These are phyloP conservation scores for Drosophila mettleri DNA, from an alignment of 2,888 invertebrate species.

Conservation along the genomic window DNA sequence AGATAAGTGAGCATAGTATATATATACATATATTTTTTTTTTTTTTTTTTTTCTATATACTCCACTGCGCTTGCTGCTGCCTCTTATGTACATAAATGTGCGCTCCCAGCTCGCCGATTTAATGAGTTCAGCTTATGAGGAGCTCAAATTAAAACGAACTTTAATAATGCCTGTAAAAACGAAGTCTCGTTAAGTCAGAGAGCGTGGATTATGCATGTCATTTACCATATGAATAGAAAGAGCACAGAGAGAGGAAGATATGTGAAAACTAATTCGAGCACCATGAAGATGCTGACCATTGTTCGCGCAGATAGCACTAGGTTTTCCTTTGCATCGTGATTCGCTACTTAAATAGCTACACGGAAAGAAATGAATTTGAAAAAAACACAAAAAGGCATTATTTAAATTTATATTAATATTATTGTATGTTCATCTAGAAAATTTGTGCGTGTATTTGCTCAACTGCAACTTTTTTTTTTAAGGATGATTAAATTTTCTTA, in stretches of 20 bases:
- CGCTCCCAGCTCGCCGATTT: neutral
- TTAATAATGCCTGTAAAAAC: neutral
- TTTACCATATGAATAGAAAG: constrained; percentile 2
- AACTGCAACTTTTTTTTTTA: no score
- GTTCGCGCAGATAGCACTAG: constrained; percentile 19
- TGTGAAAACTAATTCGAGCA: constrained; percentile 5
- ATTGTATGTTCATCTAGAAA: no score
- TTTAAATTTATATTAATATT: no score
- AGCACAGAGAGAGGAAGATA: constrained; percentile 2
- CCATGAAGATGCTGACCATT: constrained; percentile 30
- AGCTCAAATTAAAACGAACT: neutral
- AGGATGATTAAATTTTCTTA: no score
- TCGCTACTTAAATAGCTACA: neutral
- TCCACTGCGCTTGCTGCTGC: no score
- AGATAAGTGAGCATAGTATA: no score
- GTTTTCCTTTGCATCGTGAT: neutral
- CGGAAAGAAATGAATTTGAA: neutral
- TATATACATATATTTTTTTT: no score
- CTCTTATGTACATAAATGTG: neutral
- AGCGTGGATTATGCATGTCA: constrained; percentile 18
- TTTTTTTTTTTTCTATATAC: no score
- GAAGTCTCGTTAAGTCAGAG: neutral
- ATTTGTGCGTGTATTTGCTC: no score
- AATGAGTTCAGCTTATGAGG: neutral
- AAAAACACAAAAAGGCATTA: no score